phyloP scores from a whole-genome alignment of 2,888 invertebrate species.

The Tridacna gigas region DNA sequence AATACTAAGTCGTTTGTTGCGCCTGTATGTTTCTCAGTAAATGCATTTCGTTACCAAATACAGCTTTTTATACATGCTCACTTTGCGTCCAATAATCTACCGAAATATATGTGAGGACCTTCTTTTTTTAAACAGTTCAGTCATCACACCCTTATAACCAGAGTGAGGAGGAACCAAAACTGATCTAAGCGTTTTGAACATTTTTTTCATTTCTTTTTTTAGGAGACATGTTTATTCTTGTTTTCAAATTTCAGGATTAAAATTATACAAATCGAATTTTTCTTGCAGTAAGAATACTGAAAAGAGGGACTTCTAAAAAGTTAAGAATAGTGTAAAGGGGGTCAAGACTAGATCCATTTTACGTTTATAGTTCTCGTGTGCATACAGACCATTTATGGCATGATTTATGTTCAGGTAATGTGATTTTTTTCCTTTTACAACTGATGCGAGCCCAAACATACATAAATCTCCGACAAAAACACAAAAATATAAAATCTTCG shows the following conservation, averaged over 20 bases:
- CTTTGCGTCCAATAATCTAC: no score
- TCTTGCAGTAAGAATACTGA: background rate
- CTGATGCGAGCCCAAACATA: conserved; percentile 9
- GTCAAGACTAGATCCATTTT: background rate
- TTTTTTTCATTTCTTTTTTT: background rate
- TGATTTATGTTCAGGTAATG: conserved; percentile 18
- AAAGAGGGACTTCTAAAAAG: background rate
- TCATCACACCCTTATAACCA: no score
- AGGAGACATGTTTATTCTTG: background rate
- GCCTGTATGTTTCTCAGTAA: no score
- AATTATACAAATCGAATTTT: background rate
- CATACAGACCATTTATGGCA: background rate
- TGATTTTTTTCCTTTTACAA: conserved; percentile 1
- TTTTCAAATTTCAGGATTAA: background rate
- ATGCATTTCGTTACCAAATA: no score
- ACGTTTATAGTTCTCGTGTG: background rate
- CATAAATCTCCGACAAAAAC: conserved; percentile 9
- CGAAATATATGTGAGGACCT: no score
- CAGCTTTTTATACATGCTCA: no score
- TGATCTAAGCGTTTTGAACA: background rate
- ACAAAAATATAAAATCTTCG: conserved; percentile 15
- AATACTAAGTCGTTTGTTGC: no score
- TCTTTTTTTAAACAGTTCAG: no score
- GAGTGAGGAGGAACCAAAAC: no score
- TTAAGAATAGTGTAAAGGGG: background rate